Conservation (phyloP, 1,140 invertebrate species). For the Achatina immaculata region DNA sequence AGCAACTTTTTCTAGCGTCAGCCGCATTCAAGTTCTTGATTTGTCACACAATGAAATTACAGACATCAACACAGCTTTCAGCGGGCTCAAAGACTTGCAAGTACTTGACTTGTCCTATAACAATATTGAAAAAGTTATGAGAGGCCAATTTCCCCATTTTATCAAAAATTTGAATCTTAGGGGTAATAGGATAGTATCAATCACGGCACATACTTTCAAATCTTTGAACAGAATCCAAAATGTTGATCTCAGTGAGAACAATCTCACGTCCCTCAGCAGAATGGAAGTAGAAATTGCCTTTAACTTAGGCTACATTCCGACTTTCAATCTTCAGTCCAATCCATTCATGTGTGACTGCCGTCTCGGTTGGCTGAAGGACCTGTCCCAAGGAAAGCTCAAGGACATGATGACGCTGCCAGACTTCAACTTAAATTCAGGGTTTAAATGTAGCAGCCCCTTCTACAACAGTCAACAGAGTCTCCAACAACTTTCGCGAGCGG, state of each 20-base stretch:
- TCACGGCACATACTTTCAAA: conserved; percentile 48
- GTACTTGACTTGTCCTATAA: conserved; percentile 45
- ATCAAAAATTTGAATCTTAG: conserved; percentile 44
- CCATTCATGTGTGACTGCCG: conserved; percentile 55
- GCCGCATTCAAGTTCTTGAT: conserved; percentile 35
- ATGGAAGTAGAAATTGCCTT: conserved; percentile 43
- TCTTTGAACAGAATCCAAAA: conserved; percentile 37
- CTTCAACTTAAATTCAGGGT: background rate
- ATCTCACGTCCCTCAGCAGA: conserved; percentile 42
- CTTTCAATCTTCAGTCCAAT: conserved; percentile 49
- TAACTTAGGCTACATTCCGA: conserved; percentile 31
- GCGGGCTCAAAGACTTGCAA: conserved; percentile 31
- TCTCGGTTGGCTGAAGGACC: conserved; percentile 54
- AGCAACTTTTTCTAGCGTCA: conserved; percentile 22
- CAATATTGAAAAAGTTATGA: conserved; percentile 31
- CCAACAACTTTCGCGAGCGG: conserved; percentile 13
- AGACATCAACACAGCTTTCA: conserved; percentile 39
- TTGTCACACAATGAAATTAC: conserved; percentile 46
- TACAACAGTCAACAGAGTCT: conserved; percentile 26
- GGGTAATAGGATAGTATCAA: conserved; percentile 42
- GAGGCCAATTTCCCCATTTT: conserved; percentile 42
- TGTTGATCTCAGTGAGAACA: conserved; percentile 50
- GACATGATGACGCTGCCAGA: conserved; percentile 41
- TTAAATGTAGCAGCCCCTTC: conserved; percentile 43
- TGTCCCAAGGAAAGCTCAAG: conserved; percentile 39